phyloP scores from a whole-genome alignment of 2,888 invertebrate species.

The Chaitophorus viminalis region DNA sequence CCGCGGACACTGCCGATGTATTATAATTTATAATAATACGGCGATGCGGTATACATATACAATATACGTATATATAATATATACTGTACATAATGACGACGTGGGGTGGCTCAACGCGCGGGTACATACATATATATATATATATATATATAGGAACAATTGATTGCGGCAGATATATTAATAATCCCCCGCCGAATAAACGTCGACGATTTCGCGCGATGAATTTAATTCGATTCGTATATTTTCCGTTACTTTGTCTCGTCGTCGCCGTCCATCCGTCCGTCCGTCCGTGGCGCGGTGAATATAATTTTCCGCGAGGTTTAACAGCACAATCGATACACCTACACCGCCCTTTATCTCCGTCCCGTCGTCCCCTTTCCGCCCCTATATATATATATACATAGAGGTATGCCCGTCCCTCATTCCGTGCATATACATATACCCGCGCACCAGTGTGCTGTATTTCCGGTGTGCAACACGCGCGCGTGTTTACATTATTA shows the following conservation, averaged over 20 bases:
- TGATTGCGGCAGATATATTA: too few species aligned
- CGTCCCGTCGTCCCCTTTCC: not conserved
- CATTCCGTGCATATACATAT: not conserved
- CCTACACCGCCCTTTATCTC: not conserved
- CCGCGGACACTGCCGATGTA: not conserved
- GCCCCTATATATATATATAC: not conserved
- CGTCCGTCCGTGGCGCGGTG: constrained; percentile 29
- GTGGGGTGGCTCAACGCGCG: not conserved
- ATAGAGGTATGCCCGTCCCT: not conserved
- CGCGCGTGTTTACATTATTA: not conserved
- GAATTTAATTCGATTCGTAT: constrained; percentile 54
- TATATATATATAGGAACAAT: too few species aligned
- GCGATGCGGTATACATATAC: not conserved
- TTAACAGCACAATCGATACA: constrained; percentile 44
- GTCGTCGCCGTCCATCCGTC: too few species aligned
- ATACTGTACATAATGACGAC: not conserved
- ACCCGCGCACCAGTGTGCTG: not conserved
- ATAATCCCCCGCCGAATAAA: not conserved
- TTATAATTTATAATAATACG: not conserved
- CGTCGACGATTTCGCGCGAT: constrained; percentile 26
- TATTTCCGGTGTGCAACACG: constrained; percentile 1
- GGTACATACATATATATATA: too few species aligned
- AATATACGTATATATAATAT: too few species aligned
- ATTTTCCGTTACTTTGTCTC: constrained; percentile 19
- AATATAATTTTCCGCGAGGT: constrained; percentile 49